A percentile compares a stretch with the other conserved stretches of the same genome.
Evolutionary conservation across 2,888 invertebrate genomes (phyloP).

Genomic region (Cheilosia pagana): DNA sequence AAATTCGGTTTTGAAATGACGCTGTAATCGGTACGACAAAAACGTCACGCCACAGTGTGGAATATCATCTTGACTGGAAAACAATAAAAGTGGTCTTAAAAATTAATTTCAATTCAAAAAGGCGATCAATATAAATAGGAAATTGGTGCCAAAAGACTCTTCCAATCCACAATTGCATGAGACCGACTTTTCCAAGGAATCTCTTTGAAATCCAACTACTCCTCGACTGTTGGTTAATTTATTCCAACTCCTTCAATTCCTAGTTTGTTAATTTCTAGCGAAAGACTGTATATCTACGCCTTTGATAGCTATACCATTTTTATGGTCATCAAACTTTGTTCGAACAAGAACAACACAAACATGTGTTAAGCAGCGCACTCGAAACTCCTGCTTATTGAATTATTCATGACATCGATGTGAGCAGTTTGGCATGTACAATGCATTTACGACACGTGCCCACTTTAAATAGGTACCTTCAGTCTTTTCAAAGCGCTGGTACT

Average conservation of each 20-base stretch:
- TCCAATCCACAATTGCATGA: neutral
- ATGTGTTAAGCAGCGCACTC: constrained; percentile 24
- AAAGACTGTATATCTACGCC: neutral
- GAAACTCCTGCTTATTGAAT: constrained; percentile 38
- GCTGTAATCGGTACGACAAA: too few relatives aligned
- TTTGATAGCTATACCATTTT: neutral
- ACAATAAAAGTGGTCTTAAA: too few relatives aligned
- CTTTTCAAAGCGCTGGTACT: neutral
- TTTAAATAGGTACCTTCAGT: constrained; percentile 42
- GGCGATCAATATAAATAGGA: too few relatives aligned
- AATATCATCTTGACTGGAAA: too few relatives aligned
- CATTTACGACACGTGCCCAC: constrained; percentile 67
- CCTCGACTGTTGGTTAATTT: too few relatives aligned
- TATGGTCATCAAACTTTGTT: constrained; percentile 39
- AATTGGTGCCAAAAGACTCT: too few relatives aligned
- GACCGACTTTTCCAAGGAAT: neutral
- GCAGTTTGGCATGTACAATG: constrained; percentile 53
- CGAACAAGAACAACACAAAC: constrained; percentile 4
- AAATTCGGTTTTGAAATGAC: too few relatives aligned
- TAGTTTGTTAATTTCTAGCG: neutral
- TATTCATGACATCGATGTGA: constrained; percentile 52
- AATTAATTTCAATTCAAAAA: too few relatives aligned
- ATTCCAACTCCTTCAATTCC: neutral
- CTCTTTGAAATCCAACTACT: too few relatives aligned
- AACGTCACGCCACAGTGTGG: too few relatives aligned